These are phyloP conservation scores for Stegostoma tigrinum DNA, from an alignment of 2,113 vertebrate genomes.

Conservation along the genomic window DNA sequence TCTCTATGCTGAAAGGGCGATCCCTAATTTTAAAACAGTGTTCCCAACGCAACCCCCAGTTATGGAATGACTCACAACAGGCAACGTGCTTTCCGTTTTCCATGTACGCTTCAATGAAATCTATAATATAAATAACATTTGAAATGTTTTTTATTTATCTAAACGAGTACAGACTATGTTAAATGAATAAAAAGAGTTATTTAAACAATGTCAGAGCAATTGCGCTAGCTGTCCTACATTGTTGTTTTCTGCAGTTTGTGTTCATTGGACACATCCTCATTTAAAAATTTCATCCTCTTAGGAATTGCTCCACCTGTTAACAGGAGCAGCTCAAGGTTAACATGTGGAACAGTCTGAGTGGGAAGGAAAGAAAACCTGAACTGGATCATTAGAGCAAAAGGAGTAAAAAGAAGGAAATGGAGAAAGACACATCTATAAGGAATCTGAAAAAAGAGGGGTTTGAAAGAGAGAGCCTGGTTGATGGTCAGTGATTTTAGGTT, in stretches of 20 bases:
- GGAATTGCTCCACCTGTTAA: not conserved
- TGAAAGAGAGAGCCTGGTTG: not conserved
- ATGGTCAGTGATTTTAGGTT: not conserved
- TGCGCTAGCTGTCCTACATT: not conserved
- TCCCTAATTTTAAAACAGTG: too few relatives aligned
- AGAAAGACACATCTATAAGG: not conserved
- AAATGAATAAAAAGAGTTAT: not conserved
- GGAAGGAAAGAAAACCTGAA: not conserved
- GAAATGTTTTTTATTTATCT: not conserved
- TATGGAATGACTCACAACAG: too few relatives aligned
- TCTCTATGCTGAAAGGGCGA: too few relatives aligned
- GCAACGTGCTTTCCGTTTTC: too few relatives aligned
- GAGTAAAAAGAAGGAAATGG: not conserved
- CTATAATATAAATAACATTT: not conserved
- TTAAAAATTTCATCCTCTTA: not conserved
- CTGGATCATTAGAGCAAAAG: not conserved
- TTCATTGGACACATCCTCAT: not conserved
- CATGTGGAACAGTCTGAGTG: not conserved
- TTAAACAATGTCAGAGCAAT: not conserved
- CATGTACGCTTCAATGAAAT: too few relatives aligned
- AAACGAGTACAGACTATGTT: not conserved
- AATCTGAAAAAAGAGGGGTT: not conserved
- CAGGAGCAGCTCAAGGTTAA: not conserved
- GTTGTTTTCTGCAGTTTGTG: not conserved
- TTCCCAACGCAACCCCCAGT: too few relatives aligned